Evolutionary conservation across 1,140 invertebrate genomes (phyloP).

Genomic region (Teleogryllus occipitalis): DNA sequence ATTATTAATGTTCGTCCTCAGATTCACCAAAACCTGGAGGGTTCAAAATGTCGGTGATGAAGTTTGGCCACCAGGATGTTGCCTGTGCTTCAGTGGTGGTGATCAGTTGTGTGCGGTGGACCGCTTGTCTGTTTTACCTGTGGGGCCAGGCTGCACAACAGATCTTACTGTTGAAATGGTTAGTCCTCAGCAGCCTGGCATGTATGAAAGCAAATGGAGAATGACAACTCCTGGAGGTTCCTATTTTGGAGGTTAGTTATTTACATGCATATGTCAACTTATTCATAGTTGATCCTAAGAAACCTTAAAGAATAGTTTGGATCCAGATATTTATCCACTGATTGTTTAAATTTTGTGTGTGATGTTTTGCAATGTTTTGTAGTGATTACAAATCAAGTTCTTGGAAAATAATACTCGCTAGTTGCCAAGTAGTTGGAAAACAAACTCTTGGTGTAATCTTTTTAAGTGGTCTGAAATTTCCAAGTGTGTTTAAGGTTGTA

Average conservation of each 20-base stretch:
- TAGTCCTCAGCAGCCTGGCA: slow-evolving; percentile 57
- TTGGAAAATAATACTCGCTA: no score
- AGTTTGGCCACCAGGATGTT: slow-evolving; percentile 68
- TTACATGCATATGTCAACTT: no score
- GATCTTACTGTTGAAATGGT: slow-evolving; percentile 60
- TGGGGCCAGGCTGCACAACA: slow-evolving; percentile 56
- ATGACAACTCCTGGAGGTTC: slow-evolving; percentile 67
- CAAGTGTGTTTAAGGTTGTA: no score
- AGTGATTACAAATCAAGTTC: no score
- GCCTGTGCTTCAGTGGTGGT: slow-evolving; percentile 55
- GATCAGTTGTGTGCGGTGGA: slow-evolving; percentile 48
- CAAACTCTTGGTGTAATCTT: no score
- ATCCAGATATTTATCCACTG: no score
- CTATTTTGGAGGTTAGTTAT: slow-evolving; percentile 68
- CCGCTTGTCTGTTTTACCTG: slow-evolving; percentile 47
- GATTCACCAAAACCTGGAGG: slow-evolving; percentile 71
- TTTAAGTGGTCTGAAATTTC: no score
- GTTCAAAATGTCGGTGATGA: slow-evolving; percentile 72
- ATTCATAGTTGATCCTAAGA: no score
- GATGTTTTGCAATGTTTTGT: no score
- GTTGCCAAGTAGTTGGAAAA: no score
- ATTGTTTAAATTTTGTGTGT: no score
- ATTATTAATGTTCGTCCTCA: slow-evolving; percentile 25
- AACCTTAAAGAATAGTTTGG: no score
- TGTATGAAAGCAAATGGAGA: slow-evolving; percentile 76